These are phyloP conservation scores for Drosophila peninsularis DNA, from an alignment of 2,888 invertebrate genomes.

Conservation along the genomic window DNA sequence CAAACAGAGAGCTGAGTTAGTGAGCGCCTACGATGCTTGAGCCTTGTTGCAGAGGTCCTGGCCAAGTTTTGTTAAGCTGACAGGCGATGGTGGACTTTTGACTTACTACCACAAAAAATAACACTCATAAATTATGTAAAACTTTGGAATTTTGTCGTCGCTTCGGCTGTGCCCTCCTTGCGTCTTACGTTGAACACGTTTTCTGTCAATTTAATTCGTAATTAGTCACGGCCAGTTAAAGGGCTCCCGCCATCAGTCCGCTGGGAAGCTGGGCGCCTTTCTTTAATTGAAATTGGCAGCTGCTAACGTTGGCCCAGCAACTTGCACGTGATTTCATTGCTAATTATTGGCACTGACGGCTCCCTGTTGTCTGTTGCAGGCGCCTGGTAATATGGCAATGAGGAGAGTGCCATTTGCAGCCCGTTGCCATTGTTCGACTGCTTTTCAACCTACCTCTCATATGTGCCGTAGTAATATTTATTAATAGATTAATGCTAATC, in stretches of 20 bases:
- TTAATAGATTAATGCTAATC: conserved; percentile 48
- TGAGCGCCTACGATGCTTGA: not conserved
- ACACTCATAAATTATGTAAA: conserved; percentile 58
- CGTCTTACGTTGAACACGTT: conserved; percentile 59
- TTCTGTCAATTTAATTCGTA: conserved; percentile 74
- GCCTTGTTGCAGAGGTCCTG: not conserved
- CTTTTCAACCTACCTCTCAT: conserved; percentile 8
- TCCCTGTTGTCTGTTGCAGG: not conserved
- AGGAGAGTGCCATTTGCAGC: conserved; percentile 45
- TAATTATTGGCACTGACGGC: conserved; percentile 57
- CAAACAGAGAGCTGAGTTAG: conserved; percentile 6
- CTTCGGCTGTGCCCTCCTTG: conserved; percentile 3
- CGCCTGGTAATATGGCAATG: conserved; percentile 15
- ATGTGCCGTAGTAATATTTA: conserved; percentile 9
- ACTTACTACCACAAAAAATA: conserved; percentile 21
- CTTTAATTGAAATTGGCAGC: conserved; percentile 75
- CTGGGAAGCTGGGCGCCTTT: conserved; percentile 30
- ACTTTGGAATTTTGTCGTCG: conserved; percentile 40
- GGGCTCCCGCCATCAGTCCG: conserved; percentile 13
- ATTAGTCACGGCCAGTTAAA: conserved; percentile 72
- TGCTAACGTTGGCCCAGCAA: conserved; percentile 53
- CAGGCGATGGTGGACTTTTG: conserved; percentile 33
- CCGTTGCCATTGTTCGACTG: conserved; percentile 3
- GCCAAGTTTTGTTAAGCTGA: conserved; percentile 25
- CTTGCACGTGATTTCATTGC: conserved; percentile 73